phyloP scores from a whole-genome alignment of 2,797 vertebrate genomes.

The Gobio occitaniae region DNA sequence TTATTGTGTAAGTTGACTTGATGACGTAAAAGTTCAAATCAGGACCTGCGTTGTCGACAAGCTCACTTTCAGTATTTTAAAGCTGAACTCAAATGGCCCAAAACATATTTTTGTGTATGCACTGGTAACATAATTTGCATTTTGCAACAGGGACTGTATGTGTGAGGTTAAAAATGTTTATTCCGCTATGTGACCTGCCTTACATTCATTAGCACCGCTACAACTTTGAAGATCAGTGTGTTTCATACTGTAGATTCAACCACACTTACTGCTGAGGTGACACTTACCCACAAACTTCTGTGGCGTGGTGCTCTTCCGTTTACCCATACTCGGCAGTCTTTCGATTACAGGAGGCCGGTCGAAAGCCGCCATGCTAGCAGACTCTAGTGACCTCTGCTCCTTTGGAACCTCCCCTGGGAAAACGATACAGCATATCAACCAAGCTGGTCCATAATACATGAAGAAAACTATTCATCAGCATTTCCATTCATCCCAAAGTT shows the following conservation, averaged over 20 bases:
- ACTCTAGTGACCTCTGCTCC: slow-evolving; percentile 87
- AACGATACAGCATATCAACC: neutral
- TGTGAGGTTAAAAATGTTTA: slow-evolving; percentile 21
- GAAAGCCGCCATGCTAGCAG: slow-evolving; percentile 86
- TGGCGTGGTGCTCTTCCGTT: slow-evolving; percentile 98
- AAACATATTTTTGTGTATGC: neutral
- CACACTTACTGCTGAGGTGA: slow-evolving; percentile 34
- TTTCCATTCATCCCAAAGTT: neutral
- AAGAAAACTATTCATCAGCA: neutral
- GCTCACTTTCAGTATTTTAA: neutral
- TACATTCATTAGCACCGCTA: slow-evolving; percentile 17
- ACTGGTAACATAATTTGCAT: neutral
- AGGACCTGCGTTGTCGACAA: neutral
- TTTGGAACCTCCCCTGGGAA: slow-evolving; percentile 85
- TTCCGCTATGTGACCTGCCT: slow-evolving; percentile 11
- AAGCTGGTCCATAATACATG: neutral
- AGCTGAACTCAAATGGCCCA: neutral
- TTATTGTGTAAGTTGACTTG: neutral
- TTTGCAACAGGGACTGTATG: slow-evolving; percentile 45
- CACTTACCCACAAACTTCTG: slow-evolving; percentile 98
- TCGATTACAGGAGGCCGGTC: slow-evolving; percentile 97
- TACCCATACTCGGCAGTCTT: slow-evolving; percentile 93
- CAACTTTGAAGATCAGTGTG: slow-evolving; percentile 28
- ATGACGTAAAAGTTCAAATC: neutral
- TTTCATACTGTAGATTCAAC: slow-evolving; percentile 35